Evolutionary conservation across 2,888 invertebrate species (phyloP).

Genomic region (Lycia hirtaria): DNA sequence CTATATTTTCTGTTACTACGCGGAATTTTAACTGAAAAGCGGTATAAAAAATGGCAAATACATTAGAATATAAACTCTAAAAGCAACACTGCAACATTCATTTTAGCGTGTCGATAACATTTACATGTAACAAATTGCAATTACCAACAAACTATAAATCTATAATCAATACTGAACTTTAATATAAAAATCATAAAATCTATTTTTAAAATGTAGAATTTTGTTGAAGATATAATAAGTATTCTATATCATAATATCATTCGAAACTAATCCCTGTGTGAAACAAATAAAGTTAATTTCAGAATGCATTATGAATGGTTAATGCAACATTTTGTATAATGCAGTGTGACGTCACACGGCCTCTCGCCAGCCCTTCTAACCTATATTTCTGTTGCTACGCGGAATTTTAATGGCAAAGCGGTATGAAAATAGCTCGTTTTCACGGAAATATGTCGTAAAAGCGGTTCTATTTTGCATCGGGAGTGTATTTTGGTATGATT

Average conservation of each 20-base stretch:
- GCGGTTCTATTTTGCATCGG: neutral
- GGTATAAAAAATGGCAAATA: slow-evolving; percentile 9
- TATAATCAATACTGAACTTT: neutral
- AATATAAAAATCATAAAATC: neutral
- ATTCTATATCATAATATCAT: neutral
- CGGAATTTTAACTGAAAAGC: no score
- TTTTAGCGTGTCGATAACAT: neutral
- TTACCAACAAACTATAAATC: neutral
- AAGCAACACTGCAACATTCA: neutral
- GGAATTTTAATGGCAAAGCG: slow-evolving; percentile 51
- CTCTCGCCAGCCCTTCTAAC: slow-evolving; percentile 67
- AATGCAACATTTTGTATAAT: slow-evolving; percentile 50
- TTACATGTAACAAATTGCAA: neutral
- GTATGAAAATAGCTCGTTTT: slow-evolving; percentile 16
- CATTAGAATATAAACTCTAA: slow-evolving; percentile 48
- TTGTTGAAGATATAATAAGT: neutral
- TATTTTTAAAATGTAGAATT: neutral
- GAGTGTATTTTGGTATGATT: neutral
- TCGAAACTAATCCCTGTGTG: neutral
- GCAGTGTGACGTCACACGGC: slow-evolving; percentile 68
- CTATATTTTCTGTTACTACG: no score
- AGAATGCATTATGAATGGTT: neutral
- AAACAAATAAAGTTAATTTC: neutral
- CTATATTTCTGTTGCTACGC: slow-evolving; percentile 70
- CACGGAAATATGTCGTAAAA: neutral